Evolutionary conservation across 1,140 invertebrate genomes (phyloP).

Genomic region (Drosophila subpulchrella): DNA sequence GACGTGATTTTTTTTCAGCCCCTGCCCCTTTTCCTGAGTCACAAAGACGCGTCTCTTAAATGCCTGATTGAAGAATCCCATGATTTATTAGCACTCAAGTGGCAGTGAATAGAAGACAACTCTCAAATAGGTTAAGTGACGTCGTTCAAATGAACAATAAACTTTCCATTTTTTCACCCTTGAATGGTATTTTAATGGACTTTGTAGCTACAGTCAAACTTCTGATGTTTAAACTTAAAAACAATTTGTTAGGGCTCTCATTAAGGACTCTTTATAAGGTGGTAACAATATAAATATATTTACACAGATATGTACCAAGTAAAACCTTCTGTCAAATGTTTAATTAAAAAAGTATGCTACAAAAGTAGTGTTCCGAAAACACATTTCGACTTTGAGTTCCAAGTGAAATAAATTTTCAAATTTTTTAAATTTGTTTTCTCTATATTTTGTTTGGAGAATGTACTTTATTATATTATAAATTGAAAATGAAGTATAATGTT

Average conservation of each 20-base stretch:
- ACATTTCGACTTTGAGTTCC: no score
- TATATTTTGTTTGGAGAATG: no score
- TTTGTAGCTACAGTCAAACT: not conserved
- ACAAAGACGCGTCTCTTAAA: not conserved
- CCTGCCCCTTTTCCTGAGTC: not conserved
- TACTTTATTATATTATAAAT: no score
- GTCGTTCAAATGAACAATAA: constrained; percentile 37
- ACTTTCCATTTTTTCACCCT: constrained; percentile 17
- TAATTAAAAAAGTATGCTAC: no score
- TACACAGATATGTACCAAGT: no score
- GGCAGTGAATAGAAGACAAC: constrained; percentile 12
- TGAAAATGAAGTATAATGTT: no score
- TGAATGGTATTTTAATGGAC: constrained; percentile 6
- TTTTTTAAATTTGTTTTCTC: no score
- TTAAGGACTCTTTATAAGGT: no score
- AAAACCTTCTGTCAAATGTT: no score
- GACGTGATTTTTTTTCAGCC: constrained; percentile 27
- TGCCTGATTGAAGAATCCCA: constrained; percentile 21
- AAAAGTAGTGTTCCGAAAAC: no score
- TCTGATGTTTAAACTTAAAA: not conserved
- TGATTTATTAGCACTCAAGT: constrained; percentile 46
- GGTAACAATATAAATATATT: no score
- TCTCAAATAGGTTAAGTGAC: constrained; percentile 37
- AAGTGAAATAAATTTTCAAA: no score
- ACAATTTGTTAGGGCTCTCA: not conserved